A percentile compares a stretch with the other conserved stretches of the same genome.
These are phyloP conservation scores for Chelonoidis abingdonii DNA, from an alignment of 2,113 vertebrate species.

Conservation along the genomic window DNA sequence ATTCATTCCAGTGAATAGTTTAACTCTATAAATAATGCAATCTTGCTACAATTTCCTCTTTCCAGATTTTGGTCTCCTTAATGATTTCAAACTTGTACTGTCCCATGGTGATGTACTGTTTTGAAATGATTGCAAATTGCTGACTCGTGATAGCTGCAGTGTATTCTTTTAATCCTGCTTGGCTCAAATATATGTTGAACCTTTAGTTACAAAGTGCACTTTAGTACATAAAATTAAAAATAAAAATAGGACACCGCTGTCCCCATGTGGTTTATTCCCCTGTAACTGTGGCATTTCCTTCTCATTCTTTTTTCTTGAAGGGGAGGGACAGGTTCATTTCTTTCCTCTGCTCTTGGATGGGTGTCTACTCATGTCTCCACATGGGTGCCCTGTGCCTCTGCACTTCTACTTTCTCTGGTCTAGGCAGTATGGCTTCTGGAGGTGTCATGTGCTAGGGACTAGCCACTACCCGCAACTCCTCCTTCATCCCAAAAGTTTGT, in stretches of 20 bases:
- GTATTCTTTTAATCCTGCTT: background rate
- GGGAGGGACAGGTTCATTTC: background rate
- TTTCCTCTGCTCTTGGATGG: background rate
- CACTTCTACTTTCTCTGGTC: background rate
- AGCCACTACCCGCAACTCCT: background rate
- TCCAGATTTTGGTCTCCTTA: slow-evolving; percentile 61
- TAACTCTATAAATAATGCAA: slow-evolving; percentile 77
- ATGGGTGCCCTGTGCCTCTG: background rate
- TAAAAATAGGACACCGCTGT: background rate
- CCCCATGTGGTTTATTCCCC: background rate
- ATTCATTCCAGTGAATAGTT: slow-evolving; percentile 64
- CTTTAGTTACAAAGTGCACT: background rate
- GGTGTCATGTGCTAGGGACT: background rate
- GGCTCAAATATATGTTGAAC: background rate
- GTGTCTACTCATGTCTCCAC: background rate
- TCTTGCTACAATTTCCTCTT: slow-evolving; percentile 71
- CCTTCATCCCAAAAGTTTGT: background rate
- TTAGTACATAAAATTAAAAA: background rate
- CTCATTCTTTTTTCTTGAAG: background rate
- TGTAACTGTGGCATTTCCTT: background rate
- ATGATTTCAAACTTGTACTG: slow-evolving; percentile 54
- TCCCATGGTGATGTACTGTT: slow-evolving; percentile 38
- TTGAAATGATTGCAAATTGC: slow-evolving; percentile 23
- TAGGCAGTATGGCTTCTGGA: background rate
- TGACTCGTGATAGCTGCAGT: background rate